Evolutionary conservation across 2,888 invertebrate species (phyloP).

Genomic region (Ophioninae sp.): DNA sequence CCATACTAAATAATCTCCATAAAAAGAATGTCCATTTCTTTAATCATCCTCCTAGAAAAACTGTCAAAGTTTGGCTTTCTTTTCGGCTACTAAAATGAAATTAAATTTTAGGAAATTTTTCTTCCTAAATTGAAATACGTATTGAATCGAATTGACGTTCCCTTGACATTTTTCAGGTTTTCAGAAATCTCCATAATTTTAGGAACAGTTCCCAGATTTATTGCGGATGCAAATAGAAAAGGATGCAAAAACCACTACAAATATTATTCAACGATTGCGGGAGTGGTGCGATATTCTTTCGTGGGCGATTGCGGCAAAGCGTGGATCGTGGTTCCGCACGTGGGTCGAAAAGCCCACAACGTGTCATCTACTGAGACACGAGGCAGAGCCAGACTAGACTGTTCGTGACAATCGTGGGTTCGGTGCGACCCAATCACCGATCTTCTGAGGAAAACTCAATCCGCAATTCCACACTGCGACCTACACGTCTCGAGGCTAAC

Average conservation of each 20-base stretch:
- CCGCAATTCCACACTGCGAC: constrained; percentile 54
- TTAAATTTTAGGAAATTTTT: no score
- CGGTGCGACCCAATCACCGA: constrained; percentile 53
- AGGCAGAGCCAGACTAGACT: constrained; percentile 52
- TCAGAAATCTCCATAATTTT: not conserved
- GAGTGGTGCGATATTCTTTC: constrained; percentile 59
- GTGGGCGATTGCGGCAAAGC: constrained; percentile 66
- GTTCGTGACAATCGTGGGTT: constrained; percentile 57
- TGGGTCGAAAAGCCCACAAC: constrained; percentile 70
- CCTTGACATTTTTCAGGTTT: no score
- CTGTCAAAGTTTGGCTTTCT: no score
- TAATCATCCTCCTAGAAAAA: no score
- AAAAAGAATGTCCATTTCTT: no score
- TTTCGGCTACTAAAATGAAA: no score
- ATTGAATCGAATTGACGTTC: no score
- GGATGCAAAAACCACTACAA: constrained; percentile 50
- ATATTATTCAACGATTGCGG: constrained; percentile 66
- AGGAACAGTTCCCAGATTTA: not conserved
- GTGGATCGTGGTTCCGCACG: constrained; percentile 59
- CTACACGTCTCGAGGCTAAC: constrained; percentile 51
- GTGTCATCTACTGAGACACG: constrained; percentile 64
- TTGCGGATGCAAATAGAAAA: constrained; percentile 10
- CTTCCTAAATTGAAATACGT: no score
- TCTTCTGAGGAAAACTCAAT: constrained; percentile 58
- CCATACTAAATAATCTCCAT: no score